A percentile compares a stretch with the other conserved stretches of the same genome.
Conservation (phyloP, 2,888 invertebrate species). For the Stramonita haemastoma region DNA sequence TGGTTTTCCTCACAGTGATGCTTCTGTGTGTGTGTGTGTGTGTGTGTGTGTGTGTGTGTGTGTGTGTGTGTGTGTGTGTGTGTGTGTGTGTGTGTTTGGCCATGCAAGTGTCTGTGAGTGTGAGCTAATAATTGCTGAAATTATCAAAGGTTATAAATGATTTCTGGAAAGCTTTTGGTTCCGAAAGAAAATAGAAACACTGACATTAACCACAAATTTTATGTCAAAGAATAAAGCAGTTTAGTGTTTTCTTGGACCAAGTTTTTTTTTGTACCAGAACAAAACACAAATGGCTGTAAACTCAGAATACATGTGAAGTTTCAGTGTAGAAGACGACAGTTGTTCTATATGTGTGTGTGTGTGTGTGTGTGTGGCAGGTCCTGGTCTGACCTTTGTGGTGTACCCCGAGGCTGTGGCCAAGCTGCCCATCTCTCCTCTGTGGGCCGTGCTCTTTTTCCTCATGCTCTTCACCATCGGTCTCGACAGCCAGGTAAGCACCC, state of each 20-base stretch:
- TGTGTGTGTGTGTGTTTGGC: neutral
- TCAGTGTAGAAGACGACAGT: neutral
- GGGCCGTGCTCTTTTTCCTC: conserved; percentile 75
- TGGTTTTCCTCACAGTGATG: neutral
- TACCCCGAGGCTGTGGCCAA: conserved; percentile 75
- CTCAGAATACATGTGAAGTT: neutral
- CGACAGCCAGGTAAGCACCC: conserved; percentile 72
- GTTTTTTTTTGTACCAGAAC: no score
- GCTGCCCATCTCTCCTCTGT: conserved; percentile 72
- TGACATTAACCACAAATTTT: no score
- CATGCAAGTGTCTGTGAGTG: neutral
- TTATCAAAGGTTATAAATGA: neutral
- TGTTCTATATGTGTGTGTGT: neutral
- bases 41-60: neutral
- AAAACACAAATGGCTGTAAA: neutral
- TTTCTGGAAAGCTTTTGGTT: no score
- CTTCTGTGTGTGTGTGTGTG: neutral
- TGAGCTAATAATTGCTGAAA: no score
- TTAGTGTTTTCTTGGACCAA: neutral
- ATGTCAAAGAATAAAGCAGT: neutral
- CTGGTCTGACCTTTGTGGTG: conserved; percentile 76
- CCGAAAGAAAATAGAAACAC: no score
- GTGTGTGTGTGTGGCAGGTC: conserved; percentile 62
- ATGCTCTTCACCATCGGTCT: conserved; percentile 76
- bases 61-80: neutral